Percentiles rank a stretch among this genome's conserved stretches.
Conservation (phyloP, 2,888 invertebrate genomes). For the Cyclophora albipunctata region DNA sequence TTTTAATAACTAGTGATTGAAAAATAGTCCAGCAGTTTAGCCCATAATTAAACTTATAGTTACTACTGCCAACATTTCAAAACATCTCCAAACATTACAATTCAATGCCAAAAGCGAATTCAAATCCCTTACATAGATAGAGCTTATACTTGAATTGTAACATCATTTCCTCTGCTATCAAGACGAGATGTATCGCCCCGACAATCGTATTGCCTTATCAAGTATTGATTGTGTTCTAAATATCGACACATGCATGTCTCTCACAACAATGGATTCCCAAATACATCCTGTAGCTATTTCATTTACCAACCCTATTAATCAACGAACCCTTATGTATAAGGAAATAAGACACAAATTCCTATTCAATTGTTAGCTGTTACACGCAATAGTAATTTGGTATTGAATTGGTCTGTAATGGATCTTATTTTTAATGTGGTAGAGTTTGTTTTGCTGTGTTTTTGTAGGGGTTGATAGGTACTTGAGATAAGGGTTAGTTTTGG, state of each 20-base stretch:
- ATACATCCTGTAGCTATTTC: constrained; percentile 47
- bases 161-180: no score
- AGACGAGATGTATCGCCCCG: constrained; percentile 10
- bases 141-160: no score
- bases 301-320: constrained; percentile 12
- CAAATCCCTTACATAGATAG: no score
- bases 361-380: not conserved
- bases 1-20: no score
- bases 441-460: constrained; percentile 3
- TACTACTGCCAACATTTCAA: no score
- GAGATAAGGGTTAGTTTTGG: constrained; percentile 54
- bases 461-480: constrained; percentile 41
- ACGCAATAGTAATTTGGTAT: constrained; percentile 12
- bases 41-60: no score
- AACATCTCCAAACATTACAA: no score
- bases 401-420: constrained; percentile 4
- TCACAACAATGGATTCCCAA: constrained; percentile 45
- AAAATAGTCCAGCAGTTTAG: no score
- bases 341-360: constrained; percentile 25
- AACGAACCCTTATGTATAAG: constrained; percentile 15
- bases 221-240: constrained; percentile 36
- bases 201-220: constrained; percentile 25
- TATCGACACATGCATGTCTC: constrained; percentile 69
- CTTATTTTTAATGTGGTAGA: constrained; percentile 7
- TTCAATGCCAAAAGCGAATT: no score